These are phyloP conservation scores for Copidosoma floridanum DNA, from an alignment of 1,140 invertebrate genomes.

Conservation along the genomic window DNA sequence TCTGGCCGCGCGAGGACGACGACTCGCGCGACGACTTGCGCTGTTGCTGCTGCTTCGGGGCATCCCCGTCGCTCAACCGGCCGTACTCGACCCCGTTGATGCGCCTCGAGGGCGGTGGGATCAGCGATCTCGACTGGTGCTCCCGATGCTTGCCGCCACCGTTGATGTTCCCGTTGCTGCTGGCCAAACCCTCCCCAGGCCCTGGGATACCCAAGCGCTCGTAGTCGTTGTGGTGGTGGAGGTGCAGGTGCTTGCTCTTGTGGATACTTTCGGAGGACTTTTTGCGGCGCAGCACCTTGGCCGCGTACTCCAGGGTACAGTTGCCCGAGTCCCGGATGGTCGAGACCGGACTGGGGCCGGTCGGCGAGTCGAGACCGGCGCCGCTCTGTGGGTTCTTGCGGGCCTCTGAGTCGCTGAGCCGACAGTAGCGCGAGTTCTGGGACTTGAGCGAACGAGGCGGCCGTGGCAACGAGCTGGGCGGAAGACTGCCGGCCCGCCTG, in stretches of 20 bases:
- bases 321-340: conserved; percentile 46
- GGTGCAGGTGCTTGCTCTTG: conserved; percentile 32
- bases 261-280: conserved; percentile 56
- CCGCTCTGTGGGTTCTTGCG: conserved; percentile 52
- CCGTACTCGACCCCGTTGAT: conserved; percentile 60
- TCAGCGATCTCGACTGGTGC: conserved; percentile 40
- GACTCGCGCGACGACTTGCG: conserved; percentile 24
- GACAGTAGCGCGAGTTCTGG: conserved; percentile 58
- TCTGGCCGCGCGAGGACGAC: conserved; percentile 41
- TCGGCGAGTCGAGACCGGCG: conserved; percentile 25
- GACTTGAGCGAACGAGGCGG: conserved; percentile 62
- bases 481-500: conserved; percentile 57
- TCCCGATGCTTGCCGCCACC: conserved; percentile 50
- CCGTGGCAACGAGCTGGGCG: conserved; percentile 66
- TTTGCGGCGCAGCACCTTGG: conserved; percentile 53
- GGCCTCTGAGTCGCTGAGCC: conserved; percentile 60
- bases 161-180: conserved; percentile 41
- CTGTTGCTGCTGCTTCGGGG: conserved; percentile 29
- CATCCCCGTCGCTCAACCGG: conserved; percentile 58
- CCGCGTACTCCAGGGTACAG: conserved; percentile 48
- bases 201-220: conserved; percentile 39
- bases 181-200: conserved; percentile 21
- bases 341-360: too few species aligned
- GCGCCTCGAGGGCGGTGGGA: conserved; percentile 60
- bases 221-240: too few species aligned